phyloP scores from a whole-genome alignment of 2,888 invertebrate species.

The Cenopis cana region DNA sequence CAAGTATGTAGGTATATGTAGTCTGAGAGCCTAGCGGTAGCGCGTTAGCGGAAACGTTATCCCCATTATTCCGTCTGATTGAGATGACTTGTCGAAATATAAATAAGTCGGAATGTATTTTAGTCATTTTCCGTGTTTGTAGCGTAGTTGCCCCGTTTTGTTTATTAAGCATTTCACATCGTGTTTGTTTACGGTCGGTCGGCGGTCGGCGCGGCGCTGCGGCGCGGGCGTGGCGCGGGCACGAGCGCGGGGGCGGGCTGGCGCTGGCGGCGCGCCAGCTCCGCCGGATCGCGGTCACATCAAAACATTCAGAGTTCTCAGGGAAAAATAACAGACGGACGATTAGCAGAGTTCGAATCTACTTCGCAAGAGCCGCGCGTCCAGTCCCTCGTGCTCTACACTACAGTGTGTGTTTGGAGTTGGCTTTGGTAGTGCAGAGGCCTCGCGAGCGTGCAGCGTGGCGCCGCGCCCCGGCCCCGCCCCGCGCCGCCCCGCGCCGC shows the following conservation, averaged over 20 bases:
- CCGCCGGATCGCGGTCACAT: constrained; percentile 68
- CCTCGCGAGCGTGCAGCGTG: constrained; percentile 2
- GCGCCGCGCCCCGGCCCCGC: constrained; percentile 19
- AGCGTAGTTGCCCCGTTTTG: constrained; percentile 39
- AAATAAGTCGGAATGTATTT: constrained; percentile 32
- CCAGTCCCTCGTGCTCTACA: not conserved
- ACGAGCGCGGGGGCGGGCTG: no score
- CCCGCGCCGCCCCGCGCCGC: constrained; percentile 30
- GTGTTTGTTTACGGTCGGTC: constrained; percentile 54
- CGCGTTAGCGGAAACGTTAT: not conserved
- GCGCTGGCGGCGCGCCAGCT: constrained; percentile 66
- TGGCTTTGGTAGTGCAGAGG: not conserved
- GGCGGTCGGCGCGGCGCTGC: constrained; percentile 47
- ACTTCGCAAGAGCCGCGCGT: constrained; percentile 59
- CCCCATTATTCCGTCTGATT: constrained; percentile 26
- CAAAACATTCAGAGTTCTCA: constrained; percentile 73
- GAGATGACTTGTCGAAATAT: constrained; percentile 39
- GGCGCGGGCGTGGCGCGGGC: constrained; percentile 38
- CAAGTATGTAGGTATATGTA: no score
- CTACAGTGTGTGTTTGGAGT: constrained; percentile 1
- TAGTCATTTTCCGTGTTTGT: constrained; percentile 40
- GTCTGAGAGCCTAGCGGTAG: not conserved
- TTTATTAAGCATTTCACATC: constrained; percentile 47
- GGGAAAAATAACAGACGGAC: constrained; percentile 64
- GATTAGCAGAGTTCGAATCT: constrained; percentile 86